Evolutionary conservation across 2,888 invertebrate species (phyloP), one percentile per base, ranked within the genome.

Genomic region (Psylliodes chrysocephalus): DNA sequence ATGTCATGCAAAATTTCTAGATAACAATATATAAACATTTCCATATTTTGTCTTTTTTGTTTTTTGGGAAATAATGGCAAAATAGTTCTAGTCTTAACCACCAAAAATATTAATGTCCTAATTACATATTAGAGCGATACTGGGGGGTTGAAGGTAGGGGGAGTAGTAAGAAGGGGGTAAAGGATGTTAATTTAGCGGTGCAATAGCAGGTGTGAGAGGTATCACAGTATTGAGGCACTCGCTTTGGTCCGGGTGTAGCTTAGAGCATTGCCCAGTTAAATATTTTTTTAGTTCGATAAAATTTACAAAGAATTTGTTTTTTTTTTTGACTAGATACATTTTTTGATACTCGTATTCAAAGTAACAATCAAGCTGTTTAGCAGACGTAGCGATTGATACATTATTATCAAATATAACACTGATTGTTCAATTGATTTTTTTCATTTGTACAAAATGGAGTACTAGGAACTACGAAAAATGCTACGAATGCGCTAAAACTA

Each of bases 221-320:
- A 82, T 82, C 82, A 82, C 82, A 82, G 82, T 79, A 75, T 79
- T 76, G 79, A 82, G 82, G 82, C 82, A 82, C 82, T 82, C 82
- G 82, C 82, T 81, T 75, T 79, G 80, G 78, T 79, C 76, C 72
- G 77, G 75, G n/a, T 40, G 71, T 75, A 77, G 78, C 78, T 76
- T 75, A 76, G 73, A 76, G 76, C 73, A 71, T 75, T 67, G 69
- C 73, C 73, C 73, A 69, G 67, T 68, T n/a, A n/a, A n/a, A n/a
- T n/a, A n/a, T n/a, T 70, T 61, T 60, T 71, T 69, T 72, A 69
- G 67, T 70, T 18, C 17, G 18, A 35, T 42, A 42, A 42, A 70
- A 70, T 68, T 65, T 70, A 71, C 70, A 67, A 70, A 64, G 25
- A 60, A 42, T 77, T 77, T 76, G 76, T 77, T 76, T 76, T 77